Evolutionary conservation across 92 coral and sea anemone species (phyloP).

Genomic region (Hydrozoanthus gracilis): DNA sequence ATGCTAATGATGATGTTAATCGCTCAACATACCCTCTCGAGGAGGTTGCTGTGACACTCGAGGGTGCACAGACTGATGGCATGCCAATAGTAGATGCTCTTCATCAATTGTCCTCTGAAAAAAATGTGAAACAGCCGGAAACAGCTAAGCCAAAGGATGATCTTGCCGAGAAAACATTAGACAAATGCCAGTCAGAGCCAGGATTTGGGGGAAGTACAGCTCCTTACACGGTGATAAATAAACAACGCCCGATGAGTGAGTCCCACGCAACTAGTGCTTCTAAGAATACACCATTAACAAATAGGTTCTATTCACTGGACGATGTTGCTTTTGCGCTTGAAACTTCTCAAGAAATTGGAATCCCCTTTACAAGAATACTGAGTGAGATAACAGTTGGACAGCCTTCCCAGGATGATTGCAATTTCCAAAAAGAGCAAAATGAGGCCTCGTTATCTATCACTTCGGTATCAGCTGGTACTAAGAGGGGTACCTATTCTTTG

Average conservation of each 20-base stretch:
- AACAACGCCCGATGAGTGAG: not conserved
- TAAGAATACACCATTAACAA: conserved; percentile 47
- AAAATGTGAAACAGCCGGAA: conserved; percentile 37
- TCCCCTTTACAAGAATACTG: conserved; percentile 64
- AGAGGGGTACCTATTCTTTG: conserved; percentile 77
- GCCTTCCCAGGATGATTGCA: not conserved
- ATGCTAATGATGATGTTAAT: conserved; percentile 44
- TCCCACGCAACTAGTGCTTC: not conserved
- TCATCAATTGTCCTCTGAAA: conserved; percentile 55
- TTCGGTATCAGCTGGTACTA: conserved; percentile 1
- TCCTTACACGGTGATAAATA: not conserved
- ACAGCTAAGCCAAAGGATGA: not conserved
- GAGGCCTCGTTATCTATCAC: not conserved
- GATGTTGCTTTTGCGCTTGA: conserved; percentile 89
- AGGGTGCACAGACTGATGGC: conserved; percentile 80
- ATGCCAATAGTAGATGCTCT: conserved; percentile 77
- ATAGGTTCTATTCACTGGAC: conserved; percentile 73
- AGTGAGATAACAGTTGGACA: conserved; percentile 60
- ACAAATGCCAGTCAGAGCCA: not conserved
- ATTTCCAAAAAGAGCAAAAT: not conserved
- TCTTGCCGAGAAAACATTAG: not conserved
- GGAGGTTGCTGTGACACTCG: conserved; percentile 69
- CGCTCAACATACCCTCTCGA: conserved; percentile 87
- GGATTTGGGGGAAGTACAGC: not conserved
- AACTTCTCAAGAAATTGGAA: conserved; percentile 71